Conservation (phyloP, 1,140 invertebrate genomes). For the Lucilia cuprina region DNA sequence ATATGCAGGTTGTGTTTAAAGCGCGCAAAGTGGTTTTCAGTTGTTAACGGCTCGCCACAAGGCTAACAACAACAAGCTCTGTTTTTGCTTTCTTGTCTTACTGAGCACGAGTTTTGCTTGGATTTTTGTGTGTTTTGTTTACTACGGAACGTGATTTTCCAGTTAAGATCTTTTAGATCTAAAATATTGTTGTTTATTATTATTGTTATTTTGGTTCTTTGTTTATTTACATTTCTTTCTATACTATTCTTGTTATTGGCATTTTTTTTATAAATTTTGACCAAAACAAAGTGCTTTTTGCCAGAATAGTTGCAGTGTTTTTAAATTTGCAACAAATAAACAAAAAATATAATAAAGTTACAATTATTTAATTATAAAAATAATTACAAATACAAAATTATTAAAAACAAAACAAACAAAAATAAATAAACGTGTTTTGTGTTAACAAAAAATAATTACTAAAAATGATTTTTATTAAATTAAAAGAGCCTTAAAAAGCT, state of each 20-base stretch:
- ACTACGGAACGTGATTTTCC: conserved; percentile 9
- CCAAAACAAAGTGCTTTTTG: background rate
- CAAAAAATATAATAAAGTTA: conserved; percentile 8
- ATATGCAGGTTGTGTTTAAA: conserved; percentile 27
- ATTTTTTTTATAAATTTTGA: background rate
- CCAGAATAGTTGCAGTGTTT: background rate
- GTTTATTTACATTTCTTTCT: background rate
- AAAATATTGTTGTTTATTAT: background rate
- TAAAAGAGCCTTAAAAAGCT: background rate
- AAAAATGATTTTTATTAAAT: background rate
- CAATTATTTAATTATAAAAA: background rate
- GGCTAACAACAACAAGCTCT: conserved; percentile 37
- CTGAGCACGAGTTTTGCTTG: background rate
- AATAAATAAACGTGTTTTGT: background rate
- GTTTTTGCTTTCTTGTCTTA: conserved; percentile 14
- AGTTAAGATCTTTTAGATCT: background rate
- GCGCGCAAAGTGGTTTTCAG: conserved; percentile 41
- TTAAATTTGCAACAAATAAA: background rate
- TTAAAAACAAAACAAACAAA: background rate
- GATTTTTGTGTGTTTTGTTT: conserved; percentile 4
- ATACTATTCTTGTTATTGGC: background rate
- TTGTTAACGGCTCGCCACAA: conserved; percentile 39
- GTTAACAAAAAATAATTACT: background rate
- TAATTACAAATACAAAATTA: no score
- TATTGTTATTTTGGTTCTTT: background rate